Evolutionary conservation across 2,113 vertebrate species (phyloP).

Genomic region (Anhinga rufa): DNA sequence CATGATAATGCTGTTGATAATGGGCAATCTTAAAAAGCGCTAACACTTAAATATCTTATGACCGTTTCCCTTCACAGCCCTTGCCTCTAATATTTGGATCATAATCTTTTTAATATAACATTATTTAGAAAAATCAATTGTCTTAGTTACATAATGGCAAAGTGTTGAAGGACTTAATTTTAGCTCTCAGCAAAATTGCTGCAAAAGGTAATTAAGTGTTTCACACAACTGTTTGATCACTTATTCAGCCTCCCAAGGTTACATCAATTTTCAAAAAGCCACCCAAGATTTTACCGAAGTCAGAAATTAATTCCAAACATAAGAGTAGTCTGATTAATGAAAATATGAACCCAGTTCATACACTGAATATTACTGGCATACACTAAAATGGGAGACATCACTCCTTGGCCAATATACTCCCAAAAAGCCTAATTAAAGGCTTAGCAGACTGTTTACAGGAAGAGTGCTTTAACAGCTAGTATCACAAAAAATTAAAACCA

Average conservation of each 20-base stretch:
- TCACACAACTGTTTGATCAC: slow-evolving; percentile 66
- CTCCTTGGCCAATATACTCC: neutral
- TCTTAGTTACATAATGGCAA: slow-evolving; percentile 77
- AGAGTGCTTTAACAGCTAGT: neutral
- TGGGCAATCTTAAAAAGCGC: slow-evolving; percentile 66
- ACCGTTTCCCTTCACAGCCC: slow-evolving; percentile 75
- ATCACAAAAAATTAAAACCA: neutral
- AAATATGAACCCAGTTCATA: neutral
- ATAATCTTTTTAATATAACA: slow-evolving; percentile 79
- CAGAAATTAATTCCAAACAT: slow-evolving; percentile 57
- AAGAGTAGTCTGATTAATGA: neutral
- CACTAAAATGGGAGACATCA: neutral
- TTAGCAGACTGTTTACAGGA: neutral
- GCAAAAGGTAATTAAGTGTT: slow-evolving; percentile 78
- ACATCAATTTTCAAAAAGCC: slow-evolving; percentile 64
- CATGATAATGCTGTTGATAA: slow-evolving; percentile 72
- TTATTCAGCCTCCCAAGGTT: slow-evolving; percentile 74
- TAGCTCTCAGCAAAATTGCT: slow-evolving; percentile 71
- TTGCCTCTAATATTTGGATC: slow-evolving; percentile 75
- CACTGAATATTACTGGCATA: neutral
- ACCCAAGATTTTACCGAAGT: slow-evolving; percentile 62
- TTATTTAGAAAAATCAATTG: slow-evolving; percentile 83
- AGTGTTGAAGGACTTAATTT: slow-evolving; percentile 77
- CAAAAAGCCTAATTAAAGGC: neutral
- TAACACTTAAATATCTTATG: slow-evolving; percentile 71